phyloP scores from a whole-genome alignment of 2,113 vertebrate genomes.

The Hemicordylus capensis region DNA sequence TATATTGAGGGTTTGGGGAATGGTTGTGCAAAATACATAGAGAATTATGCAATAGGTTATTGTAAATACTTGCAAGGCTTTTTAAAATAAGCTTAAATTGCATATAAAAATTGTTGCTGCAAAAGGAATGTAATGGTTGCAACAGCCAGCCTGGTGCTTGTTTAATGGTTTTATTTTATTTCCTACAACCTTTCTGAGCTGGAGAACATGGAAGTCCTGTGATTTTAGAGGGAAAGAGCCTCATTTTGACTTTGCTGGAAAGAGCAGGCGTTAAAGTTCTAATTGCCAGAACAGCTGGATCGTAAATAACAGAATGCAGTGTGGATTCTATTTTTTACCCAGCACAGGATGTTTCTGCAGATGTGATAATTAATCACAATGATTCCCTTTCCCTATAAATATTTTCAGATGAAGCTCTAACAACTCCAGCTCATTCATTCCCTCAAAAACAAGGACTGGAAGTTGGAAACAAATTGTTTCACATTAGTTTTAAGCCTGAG shows the following conservation, averaged over 20 bases:
- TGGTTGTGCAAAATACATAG: neutral
- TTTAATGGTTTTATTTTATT: neutral
- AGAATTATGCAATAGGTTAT: neutral
- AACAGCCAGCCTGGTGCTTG: slow-evolving; percentile 34
- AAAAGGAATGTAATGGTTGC: slow-evolving; percentile 45
- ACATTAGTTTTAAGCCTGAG: neutral
- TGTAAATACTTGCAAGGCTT: neutral
- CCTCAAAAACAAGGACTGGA: slow-evolving; percentile 13
- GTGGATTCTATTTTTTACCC: slow-evolving; percentile 46
- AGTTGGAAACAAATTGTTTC: neutral
- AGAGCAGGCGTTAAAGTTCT: slow-evolving; percentile 54
- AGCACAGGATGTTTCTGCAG: slow-evolving; percentile 47
- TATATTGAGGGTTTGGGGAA: too few species aligned
- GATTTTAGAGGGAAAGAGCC: slow-evolving; percentile 50
- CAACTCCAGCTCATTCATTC: slow-evolving; percentile 1
- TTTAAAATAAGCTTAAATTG: neutral
- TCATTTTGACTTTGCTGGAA: slow-evolving; percentile 43
- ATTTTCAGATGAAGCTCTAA: slow-evolving; percentile 48
- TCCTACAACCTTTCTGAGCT: slow-evolving; percentile 33
- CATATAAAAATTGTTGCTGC: slow-evolving; percentile 19
- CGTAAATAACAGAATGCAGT: slow-evolving; percentile 65
- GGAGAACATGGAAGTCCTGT: slow-evolving; percentile 34
- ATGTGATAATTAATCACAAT: slow-evolving; percentile 62
- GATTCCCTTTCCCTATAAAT: slow-evolving; percentile 42
- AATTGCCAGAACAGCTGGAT: slow-evolving; percentile 73